Conservation (phyloP, 2,888 invertebrate species). For the Ennomos erosarius region DNA sequence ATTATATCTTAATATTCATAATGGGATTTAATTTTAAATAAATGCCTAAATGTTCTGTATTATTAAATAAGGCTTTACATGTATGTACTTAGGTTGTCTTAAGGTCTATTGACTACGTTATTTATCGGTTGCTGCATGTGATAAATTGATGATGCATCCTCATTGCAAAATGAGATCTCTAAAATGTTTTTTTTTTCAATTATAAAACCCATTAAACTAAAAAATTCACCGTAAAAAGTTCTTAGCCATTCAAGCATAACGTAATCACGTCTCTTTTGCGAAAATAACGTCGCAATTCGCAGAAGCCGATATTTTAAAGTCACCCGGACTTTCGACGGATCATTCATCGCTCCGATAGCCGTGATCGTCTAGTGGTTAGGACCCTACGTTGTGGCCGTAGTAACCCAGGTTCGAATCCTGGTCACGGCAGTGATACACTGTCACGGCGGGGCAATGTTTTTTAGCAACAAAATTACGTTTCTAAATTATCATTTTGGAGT, state of each 20-base stretch:
- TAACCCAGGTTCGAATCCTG: slow-evolving; percentile 91
- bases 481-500: slow-evolving; percentile 27
- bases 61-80: no score
- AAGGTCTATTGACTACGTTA: no score
- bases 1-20: no score
- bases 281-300: neutral
- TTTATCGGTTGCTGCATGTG: no score
- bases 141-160: no score
- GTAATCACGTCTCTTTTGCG: slow-evolving; percentile 7
- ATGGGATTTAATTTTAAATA: no score
- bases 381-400: slow-evolving; percentile 92
- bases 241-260: slow-evolving; percentile 28
- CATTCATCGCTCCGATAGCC: slow-evolving; percentile 57
- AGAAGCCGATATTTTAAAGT: slow-evolving; percentile 3
- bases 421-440: slow-evolving; percentile 77
- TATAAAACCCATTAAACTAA: no score
- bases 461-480: slow-evolving; percentile 19
- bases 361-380: slow-evolving; percentile 90
- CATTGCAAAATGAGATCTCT: no score
- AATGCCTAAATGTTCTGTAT: no score
- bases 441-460: slow-evolving; percentile 50
- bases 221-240: no score
- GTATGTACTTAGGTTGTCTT: no score
- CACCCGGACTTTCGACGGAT: slow-evolving; percentile 13
- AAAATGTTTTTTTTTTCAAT: no score